Evolutionary conservation across 2,888 invertebrate genomes (phyloP), one percentile per base, ranked within the genome.

Genomic region (Philopedon plagiatum): DNA sequence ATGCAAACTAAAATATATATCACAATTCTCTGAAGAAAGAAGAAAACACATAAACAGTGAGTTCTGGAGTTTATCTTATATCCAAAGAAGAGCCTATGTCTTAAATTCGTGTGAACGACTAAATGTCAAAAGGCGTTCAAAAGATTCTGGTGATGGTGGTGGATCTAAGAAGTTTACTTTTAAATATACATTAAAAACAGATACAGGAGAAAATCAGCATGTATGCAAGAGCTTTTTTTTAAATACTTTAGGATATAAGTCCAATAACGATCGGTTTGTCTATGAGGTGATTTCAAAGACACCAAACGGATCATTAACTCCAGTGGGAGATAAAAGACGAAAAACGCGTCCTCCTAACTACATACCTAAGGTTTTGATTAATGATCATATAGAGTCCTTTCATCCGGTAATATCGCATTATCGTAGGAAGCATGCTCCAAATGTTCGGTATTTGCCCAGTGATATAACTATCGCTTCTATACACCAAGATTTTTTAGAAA

Each of bases 401-500:
- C 32, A 66, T 32, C 66, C 66, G 7, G 46, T 46, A 44, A 44
- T 66, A 41, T 76, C 78, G n/a, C 77, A 77, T 69, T 77, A 77
- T 67, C n/a, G n/a, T n/a, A n/a, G n/a, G n/a, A n/a, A n/a, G n/a
- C n/a, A n/a, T n/a, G n/a, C n/a, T n/a, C n/a, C n/a, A n/a, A n/a
- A n/a, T n/a, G n/a, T n/a, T n/a, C n/a, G n/a, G n/a, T n/a, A n/a
- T n/a, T n/a, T n/a, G n/a, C n/a, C n/a, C n/a, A n/a, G n/a, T n/a
- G n/a, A n/a, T n/a, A n/a, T n/a, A n/a, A n/a, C n/a, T n/a, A n/a
- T n/a, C n/a, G n/a, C n/a, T n/a, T n/a, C n/a, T n/a, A n/a, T n/a
- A n/a, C n/a, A n/a, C n/a, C n/a, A 73, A 64, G 66, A 76, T 74
- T 78, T 76, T 68, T 23, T 63, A 49, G 41, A 75, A 51, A 77